Percentiles rank a stretch among this genome's conserved stretches.
Evolutionary conservation across 2,113 vertebrate genomes (phyloP).

Genomic region (Dromaius novaehollandiae): DNA sequence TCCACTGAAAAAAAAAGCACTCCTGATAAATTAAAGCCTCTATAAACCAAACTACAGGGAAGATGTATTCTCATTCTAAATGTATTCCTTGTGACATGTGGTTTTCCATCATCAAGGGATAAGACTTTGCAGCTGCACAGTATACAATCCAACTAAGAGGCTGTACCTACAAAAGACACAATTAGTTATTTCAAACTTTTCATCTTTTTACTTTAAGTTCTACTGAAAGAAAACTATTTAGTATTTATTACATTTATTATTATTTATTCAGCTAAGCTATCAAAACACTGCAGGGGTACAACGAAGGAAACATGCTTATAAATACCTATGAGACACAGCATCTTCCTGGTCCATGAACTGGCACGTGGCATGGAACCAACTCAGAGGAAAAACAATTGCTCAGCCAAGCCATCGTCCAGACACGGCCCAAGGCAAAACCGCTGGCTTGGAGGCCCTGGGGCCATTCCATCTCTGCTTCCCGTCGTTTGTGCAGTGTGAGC

Average conservation of each 20-base stretch:
- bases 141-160: background rate
- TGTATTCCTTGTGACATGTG: too few species aligned
- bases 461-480: background rate
- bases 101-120: background rate
- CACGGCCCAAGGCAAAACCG: background rate
- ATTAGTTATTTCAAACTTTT: background rate
- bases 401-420: too few species aligned
- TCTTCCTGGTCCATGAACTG: background rate
- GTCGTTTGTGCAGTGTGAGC: background rate
- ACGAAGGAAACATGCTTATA: background rate
- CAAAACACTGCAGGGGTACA: background rate
- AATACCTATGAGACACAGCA: too few species aligned
- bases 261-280: background rate
- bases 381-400: too few species aligned
- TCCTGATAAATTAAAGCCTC: too few species aligned
- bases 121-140: background rate
- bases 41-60: too few species aligned
- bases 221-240: background rate
- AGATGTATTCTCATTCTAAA: background rate
- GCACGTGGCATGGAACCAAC: too few species aligned
- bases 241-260: background rate
- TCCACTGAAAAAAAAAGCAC: too few species aligned
- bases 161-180: background rate
- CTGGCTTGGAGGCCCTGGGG: background rate
- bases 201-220: background rate